A percentile compares a stretch with the other conserved stretches of the same genome.
Evolutionary conservation across 2,113 vertebrate species (phyloP).

Genomic region (Tragelaphus imberbis): DNA sequence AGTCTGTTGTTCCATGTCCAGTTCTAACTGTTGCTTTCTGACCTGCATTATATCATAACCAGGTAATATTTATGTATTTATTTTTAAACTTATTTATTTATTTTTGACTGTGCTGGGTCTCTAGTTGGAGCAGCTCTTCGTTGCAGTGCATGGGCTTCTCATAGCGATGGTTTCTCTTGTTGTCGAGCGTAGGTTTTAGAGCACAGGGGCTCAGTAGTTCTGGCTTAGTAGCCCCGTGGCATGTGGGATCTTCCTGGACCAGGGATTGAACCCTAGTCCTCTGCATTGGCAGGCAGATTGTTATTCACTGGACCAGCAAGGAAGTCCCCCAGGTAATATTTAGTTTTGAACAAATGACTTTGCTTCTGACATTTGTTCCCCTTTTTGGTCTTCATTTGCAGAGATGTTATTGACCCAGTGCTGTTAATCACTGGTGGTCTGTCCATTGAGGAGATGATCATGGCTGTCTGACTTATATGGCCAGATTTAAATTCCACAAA

Average conservation of each 20-base stretch:
- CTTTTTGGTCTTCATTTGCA: not conserved
- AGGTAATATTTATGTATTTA: not conserved
- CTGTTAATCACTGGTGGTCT: not conserved
- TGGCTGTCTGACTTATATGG: not conserved
- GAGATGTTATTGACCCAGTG: not conserved
- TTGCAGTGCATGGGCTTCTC: not conserved
- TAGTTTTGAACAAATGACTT: not conserved
- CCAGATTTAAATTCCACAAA: not conserved
- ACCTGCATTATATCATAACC: not conserved
- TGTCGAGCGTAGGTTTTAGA: rapidly evolving
- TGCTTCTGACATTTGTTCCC: not conserved
- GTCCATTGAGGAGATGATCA: not conserved
- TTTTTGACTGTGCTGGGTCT: not conserved
- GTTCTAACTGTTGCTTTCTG: too few species aligned
- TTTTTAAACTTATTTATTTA: not conserved
- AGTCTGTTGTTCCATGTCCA: too few species aligned
- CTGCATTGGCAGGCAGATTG: not conserved
- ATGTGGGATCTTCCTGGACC: not conserved
- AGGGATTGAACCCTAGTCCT: not conserved
- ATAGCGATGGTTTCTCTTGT: not conserved
- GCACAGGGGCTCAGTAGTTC: not conserved
- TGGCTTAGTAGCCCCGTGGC: rapidly evolving
- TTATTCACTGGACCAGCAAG: not conserved
- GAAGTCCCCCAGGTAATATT: not conserved
- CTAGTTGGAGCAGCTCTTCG: not conserved